Percentiles rank a stretch among this genome's conserved stretches.
Evolutionary conservation across 1,140 invertebrate species (phyloP).

Genomic region (Parasteatoda tepidariorum): DNA sequence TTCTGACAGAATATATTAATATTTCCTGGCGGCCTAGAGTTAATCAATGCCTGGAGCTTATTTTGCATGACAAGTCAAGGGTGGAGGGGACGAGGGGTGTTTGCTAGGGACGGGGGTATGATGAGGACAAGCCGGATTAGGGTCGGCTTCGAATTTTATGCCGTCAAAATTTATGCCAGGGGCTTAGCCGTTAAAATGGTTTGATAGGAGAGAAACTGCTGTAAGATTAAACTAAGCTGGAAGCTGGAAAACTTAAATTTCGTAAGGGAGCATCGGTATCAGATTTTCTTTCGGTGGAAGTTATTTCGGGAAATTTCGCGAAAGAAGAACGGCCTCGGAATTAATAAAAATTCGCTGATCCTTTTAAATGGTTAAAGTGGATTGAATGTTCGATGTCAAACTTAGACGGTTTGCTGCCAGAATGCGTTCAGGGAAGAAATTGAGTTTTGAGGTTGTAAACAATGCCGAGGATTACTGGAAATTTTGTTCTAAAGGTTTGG

Average conservation of each 20-base stretch:
- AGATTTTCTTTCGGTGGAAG: background rate
- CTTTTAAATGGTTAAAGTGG: background rate
- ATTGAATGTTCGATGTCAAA: too few species aligned
- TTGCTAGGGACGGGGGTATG: too few species aligned
- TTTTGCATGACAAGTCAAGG: background rate
- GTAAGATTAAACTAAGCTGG: background rate
- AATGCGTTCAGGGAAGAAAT: too few species aligned
- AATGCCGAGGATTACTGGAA: too few species aligned
- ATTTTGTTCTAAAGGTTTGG: too few species aligned
- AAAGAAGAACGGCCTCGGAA: background rate
- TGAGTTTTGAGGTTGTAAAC: too few species aligned
- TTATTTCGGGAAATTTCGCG: background rate
- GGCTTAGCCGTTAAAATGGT: background rate
- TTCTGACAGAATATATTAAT: slow-evolving; percentile 14
- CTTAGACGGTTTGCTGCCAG: too few species aligned
- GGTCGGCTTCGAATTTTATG: background rate
- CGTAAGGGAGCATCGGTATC: background rate
- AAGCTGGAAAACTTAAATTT: background rate
- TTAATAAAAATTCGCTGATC: background rate
- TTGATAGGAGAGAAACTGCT: background rate
- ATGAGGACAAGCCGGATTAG: background rate
- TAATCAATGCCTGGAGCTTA: slow-evolving; percentile 13
- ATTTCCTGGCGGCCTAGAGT: background rate
- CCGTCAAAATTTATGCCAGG: background rate
- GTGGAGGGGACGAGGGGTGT: background rate